These are phyloP conservation scores for Gryllus bimaculatus DNA, from an alignment of 1,140 invertebrate species.

Conservation along the genomic window DNA sequence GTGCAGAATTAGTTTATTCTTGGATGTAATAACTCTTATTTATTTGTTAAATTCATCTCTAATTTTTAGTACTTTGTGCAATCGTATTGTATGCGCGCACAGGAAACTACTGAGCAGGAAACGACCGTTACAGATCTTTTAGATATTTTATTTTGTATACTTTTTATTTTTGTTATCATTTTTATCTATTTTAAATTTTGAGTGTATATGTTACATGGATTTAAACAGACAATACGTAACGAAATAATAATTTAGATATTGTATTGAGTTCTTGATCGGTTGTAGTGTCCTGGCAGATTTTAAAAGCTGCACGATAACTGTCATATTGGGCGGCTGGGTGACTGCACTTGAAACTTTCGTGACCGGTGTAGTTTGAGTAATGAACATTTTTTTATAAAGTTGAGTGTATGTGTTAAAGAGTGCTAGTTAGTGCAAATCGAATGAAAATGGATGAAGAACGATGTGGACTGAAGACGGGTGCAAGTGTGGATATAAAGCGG, in stretches of 20 bases:
- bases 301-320: constrained; percentile 12
- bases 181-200: background rate
- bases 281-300: constrained; percentile 12
- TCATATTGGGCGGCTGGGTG: background rate
- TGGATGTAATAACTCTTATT: too few species aligned
- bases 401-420: constrained; percentile 5
- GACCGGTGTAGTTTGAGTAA: constrained; percentile 7
- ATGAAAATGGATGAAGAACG: constrained; percentile 14
- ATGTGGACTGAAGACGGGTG: constrained; percentile 8
- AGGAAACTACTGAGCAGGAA: background rate
- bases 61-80: background rate
- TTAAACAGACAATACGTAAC: background rate
- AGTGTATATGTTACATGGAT: background rate
- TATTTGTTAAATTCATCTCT: too few species aligned
- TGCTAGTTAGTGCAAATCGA: background rate
- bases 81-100: background rate
- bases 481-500: constrained; percentile 14
- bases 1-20: too few species aligned
- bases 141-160: background rate
- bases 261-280: background rate
- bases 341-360: background rate
- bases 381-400: background rate
- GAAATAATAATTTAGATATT: background rate
- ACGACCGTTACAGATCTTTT: background rate
- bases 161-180: background rate